Conservation (phyloP, 1,140 invertebrate genomes). For the Philotrypesis tridentata region DNA sequence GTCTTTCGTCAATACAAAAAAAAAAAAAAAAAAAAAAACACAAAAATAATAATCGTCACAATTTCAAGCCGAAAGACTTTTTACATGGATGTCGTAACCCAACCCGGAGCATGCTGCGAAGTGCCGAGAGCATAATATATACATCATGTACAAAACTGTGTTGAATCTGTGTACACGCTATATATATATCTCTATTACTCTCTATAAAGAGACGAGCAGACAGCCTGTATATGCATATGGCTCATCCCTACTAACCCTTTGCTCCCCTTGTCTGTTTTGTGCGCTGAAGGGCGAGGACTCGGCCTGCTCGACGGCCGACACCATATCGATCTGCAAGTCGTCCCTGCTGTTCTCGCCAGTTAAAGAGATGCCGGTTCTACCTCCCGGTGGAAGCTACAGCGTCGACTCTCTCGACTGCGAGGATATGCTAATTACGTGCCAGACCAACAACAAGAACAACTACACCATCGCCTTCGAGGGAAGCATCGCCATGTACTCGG, state of each 20-base stretch:
- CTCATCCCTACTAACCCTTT: neutral
- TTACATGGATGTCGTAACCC: constrained; percentile 12
- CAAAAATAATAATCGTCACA: no score
- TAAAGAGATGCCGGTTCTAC: constrained; percentile 82
- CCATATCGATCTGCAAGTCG: constrained; percentile 91
- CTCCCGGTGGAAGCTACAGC: constrained; percentile 83
- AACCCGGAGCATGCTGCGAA: no score
- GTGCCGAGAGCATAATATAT: no score
- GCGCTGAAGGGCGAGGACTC: constrained; percentile 81
- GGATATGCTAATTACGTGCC: constrained; percentile 91
- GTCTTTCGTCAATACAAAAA: neutral
- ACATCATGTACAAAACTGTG: no score
- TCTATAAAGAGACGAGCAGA: neutral
- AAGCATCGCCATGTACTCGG: constrained; percentile 88
- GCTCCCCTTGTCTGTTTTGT: constrained; percentile 38
- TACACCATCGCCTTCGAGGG: constrained; percentile 96
- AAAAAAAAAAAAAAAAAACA: neutral
- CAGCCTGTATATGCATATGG: neutral
- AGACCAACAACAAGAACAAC: constrained; percentile 91
- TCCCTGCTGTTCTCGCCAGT: constrained; percentile 93
- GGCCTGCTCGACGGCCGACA: constrained; percentile 81
- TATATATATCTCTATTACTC: neutral
- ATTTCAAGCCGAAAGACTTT: neutral
- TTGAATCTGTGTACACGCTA: neutral
- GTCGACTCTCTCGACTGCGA: constrained; percentile 94